Conservation (phyloP, 2,797 vertebrate species). For the Melanotaenia trifasciata region DNA sequence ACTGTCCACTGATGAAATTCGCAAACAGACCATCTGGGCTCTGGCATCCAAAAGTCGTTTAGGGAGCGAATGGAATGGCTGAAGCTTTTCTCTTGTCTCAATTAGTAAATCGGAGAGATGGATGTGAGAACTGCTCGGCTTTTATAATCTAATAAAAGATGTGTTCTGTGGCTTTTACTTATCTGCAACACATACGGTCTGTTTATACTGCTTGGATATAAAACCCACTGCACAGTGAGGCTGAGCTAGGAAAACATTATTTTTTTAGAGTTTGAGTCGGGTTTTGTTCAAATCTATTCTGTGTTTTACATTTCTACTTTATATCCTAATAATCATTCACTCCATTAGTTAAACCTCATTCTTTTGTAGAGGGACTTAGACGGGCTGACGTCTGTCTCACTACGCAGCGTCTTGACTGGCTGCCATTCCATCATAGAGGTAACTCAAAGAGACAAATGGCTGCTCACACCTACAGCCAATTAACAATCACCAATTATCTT, state of each 20-base stretch:
- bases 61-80: conserved; percentile 40
- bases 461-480: neutral
- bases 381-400: no score
- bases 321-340: neutral
- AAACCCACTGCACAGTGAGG: conserved; percentile 32
- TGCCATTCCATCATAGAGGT: neutral
- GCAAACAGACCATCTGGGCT: conserved; percentile 70
- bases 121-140: conserved; percentile 40
- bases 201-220: conserved; percentile 48
- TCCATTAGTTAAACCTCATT: neutral
- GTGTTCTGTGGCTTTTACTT: conserved; percentile 14
- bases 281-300: no score
- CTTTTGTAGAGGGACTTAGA: neutral
- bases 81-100: conserved; percentile 52
- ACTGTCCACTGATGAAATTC: conserved; percentile 68
- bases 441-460: neutral
- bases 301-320: neutral
- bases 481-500: neutral
- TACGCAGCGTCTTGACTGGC: neutral
- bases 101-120: conserved; percentile 58
- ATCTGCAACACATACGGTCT: neutral
- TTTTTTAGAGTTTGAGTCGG: no score
- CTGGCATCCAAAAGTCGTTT: conserved; percentile 61
- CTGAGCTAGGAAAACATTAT: conserved; percentile 10
- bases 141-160: conserved; percentile 47